These are phyloP conservation scores for Sebastes cheni DNA, from an alignment of 2,797 vertebrate genomes.

Conservation along the genomic window DNA sequence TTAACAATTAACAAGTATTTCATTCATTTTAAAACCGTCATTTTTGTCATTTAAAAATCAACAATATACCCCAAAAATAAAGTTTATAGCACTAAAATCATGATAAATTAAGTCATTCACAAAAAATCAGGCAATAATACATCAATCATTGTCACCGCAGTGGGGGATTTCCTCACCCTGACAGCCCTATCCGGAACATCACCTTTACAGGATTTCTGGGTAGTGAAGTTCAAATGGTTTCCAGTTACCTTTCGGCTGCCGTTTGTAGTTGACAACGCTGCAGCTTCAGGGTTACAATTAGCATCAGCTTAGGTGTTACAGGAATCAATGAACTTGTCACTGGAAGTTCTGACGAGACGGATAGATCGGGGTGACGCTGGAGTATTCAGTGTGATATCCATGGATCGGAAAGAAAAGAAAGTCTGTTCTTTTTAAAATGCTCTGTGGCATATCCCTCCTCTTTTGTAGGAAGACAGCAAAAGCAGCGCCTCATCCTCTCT, in stretches of 20 bases:
- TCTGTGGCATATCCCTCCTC: neutral
- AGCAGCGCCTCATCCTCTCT: neutral
- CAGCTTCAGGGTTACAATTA: constrained; percentile 33
- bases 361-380: neutral
- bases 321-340: constrained; percentile 31
- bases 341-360: constrained; percentile 4
- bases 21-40: too few species aligned
- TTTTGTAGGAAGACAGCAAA: neutral
- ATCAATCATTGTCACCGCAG: too few species aligned
- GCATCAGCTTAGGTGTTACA: neutral
- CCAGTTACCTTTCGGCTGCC: neutral
- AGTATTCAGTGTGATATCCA: neutral
- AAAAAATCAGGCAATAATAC: too few species aligned
- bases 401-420: neutral
- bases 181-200: neutral
- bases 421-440: constrained; percentile 12
- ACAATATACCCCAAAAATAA: too few species aligned
- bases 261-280: constrained; percentile 6
- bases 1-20: too few species aligned
- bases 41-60: too few species aligned
- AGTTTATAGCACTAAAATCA: too few species aligned
- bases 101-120: too few species aligned
- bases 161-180: too few species aligned
- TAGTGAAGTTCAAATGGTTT: constrained; percentile 9
- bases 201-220: constrained; percentile 3